Evolutionary conservation across 2,797 vertebrate species (phyloP), one percentile per base, ranked within the genome.

Genomic region (Carapus acus): DNA sequence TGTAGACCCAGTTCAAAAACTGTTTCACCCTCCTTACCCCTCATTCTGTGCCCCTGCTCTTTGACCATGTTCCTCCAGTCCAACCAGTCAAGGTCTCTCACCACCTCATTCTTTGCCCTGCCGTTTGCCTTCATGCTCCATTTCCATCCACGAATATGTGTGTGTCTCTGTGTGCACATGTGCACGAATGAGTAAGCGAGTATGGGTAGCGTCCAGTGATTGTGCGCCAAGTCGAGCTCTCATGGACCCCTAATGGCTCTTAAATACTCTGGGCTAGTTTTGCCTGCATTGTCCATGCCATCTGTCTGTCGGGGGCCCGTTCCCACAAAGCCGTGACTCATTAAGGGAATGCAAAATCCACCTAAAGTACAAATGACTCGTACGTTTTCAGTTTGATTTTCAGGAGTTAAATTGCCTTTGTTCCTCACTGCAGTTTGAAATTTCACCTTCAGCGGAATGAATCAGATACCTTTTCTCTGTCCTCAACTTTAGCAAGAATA

Each of bases 181-280:
- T 49, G 52, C 15, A 47, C 19, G 40, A 5, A 64, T 34, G 56
- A 36, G 55, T 65, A n/a, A 16, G 69, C 27, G 60, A 43, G 43
- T 71, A 39, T 65, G 61, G 60, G 62, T 60, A 37, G 17, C 36
- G 45, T 72, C 58, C 53, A 41, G 53, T 49, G 58, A 71, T 62
- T 74, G 54, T 33, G 34, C 22, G 71, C 78, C 81, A 73, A 81
- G 77, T 71, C 65, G 62, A 69, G 67, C 65, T 81, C 73, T 71
- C 65, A 22, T 45, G 65, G 74, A 79, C 44, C 65, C 73, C 71
- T 84, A 83, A 85, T 83, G 80, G 76, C 36, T 68, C 76, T 74
- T 80, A 81, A 83, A 82, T 78, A 79, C 58, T 71, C 69, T 57
- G 43, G 43, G 77, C 72, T 60, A 59, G 63, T 62, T 78, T 67